Conservation (phyloP, 2,888 invertebrate species). For the Pollenia angustigena region DNA sequence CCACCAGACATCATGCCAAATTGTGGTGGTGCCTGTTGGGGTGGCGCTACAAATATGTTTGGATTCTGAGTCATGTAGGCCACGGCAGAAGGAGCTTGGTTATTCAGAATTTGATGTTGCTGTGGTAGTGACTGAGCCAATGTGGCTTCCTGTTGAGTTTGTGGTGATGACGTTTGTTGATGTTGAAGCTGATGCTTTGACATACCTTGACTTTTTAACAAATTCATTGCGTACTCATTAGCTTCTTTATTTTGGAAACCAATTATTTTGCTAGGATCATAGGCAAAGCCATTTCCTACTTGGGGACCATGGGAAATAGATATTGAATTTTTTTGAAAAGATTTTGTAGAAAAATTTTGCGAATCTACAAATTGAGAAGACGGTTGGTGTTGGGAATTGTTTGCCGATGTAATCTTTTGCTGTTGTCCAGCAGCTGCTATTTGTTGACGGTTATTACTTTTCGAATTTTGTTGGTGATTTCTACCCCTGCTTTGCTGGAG, state of each 20-base stretch:
- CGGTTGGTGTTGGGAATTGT: slow-evolving; percentile 78
- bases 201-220: slow-evolving; percentile 82
- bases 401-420: slow-evolving; percentile 77
- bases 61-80: slow-evolving; percentile 66
- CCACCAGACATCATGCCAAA: slow-evolving; percentile 83
- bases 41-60: slow-evolving; percentile 64
- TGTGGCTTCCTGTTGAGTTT: slow-evolving; percentile 55
- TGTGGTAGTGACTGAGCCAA: slow-evolving; percentile 38
- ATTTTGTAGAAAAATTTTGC: slow-evolving; percentile 67
- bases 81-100: slow-evolving; percentile 59
- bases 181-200: slow-evolving; percentile 71
- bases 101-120: slow-evolving; percentile 47
- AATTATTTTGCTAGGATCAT: slow-evolving; percentile 84
- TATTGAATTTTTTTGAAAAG: slow-evolving; percentile 69
- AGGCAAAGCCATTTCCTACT: slow-evolving; percentile 81
- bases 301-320: slow-evolving; percentile 60
- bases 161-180: slow-evolving; percentile 42
- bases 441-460: slow-evolving; percentile 66
- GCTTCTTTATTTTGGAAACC: slow-evolving; percentile 84
- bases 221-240: slow-evolving; percentile 83
- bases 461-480: slow-evolving; percentile 57
- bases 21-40: slow-evolving; percentile 85
- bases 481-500: slow-evolving; percentile 36
- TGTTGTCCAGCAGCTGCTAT: slow-evolving; percentile 41
- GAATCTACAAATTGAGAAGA: slow-evolving; percentile 34